Base-by-base conservation (phyloP, 2,797 vertebrate species). In the Capromys pilorides region DNA sequence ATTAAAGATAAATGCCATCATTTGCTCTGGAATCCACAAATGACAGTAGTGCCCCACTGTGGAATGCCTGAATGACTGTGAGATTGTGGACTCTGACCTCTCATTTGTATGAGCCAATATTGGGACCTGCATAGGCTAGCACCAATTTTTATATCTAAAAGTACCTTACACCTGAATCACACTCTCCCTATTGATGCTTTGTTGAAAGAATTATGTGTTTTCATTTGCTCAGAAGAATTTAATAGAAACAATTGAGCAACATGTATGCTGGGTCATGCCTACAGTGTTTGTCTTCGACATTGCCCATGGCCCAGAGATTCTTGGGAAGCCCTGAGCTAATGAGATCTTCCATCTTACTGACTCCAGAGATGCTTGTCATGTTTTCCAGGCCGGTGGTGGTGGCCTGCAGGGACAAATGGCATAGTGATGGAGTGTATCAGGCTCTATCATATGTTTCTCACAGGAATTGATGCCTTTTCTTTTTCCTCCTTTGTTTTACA, bases 151-250 rank as follows among this genome's bases (percentile, higher is more conserved):
- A 39, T 73, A 36, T 90, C 57, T 45, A 39, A 91, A 94, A 75
- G 67, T 86, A 49, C 13, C 66, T 85, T 71, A 57, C 71, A 8
- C 51, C 14, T 93, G 49, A 87, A n/a, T 89, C 69, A 41, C 5
- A 82, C 84, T 95, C 33, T 91, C 26, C 12, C 85, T 91, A 6
- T 51, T 90, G 16, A 67, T 59, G 18, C 45, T 82, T 62, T 45
- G 11, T 21, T 83, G 3, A 84, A 90, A 91, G 21, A 89, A 87
- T 91, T 86, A 64, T 6, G 2, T 41, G 19, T 39, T 85, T 93
- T 95, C 49, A 16, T 83, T 92, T 71, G 54, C 69, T 85, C 26
- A 21, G 10, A 83, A 67, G 54, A 82, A 88, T 78, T 92, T 91
- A 45, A 86, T 28, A 88, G 51, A 61, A 85, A 86, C 14, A 80